phyloP scores from a whole-genome alignment of 2,888 invertebrate species.

The Danaus chrysippus region DNA sequence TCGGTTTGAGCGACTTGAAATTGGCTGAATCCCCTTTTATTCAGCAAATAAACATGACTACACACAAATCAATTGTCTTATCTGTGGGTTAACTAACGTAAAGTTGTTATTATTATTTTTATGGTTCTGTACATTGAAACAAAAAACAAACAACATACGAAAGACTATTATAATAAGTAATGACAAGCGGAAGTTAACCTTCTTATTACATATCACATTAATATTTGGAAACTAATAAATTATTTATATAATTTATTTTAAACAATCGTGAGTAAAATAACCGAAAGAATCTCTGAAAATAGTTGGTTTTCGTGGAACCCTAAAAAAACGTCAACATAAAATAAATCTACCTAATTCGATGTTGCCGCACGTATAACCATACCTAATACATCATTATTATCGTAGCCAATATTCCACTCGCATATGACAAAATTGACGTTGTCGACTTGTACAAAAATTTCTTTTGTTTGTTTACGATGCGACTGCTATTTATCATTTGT shows the following conservation, averaged over 20 bases:
- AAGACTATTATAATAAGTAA: neutral
- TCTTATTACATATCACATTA: too few relatives aligned
- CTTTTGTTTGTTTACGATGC: constrained; percentile 40
- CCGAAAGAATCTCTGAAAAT: neutral
- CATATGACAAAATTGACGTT: constrained; percentile 42
- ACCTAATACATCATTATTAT: constrained; percentile 60
- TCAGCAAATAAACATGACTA: constrained; percentile 57
- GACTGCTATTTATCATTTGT: constrained; percentile 31
- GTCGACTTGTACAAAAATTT: constrained; percentile 40
- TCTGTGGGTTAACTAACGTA: constrained; percentile 23
- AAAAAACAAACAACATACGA: neutral
- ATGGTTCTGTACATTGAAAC: constrained; percentile 27
- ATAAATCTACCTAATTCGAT: constrained; percentile 60
- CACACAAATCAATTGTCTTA: constrained; percentile 64
- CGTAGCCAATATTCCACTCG: constrained; percentile 48
- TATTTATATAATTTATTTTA: neutral
- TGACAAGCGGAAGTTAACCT: too few relatives aligned
- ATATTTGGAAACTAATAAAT: too few relatives aligned
- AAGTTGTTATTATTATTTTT: constrained; percentile 1
- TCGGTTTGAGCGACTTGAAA: constrained; percentile 39
- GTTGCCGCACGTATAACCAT: constrained; percentile 53
- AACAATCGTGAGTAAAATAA: neutral
- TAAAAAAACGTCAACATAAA: constrained; percentile 45
- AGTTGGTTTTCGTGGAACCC: neutral
- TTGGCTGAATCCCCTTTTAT: constrained; percentile 58